Conservation (phyloP, 2,113 vertebrate species). For the Eulacestoma nigropectus region DNA sequence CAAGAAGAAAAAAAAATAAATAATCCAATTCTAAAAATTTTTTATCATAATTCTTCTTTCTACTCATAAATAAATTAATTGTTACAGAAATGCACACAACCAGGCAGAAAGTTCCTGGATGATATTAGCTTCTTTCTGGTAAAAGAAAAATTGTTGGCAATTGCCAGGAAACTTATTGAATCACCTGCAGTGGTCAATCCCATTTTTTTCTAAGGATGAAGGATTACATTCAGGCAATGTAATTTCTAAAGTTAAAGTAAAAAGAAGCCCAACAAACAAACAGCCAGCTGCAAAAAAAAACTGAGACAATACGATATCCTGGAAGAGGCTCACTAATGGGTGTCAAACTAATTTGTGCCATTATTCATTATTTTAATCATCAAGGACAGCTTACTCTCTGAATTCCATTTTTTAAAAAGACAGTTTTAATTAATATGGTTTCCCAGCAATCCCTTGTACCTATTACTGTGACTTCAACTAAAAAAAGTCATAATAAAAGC, state of each 20-base stretch:
- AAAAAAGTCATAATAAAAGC: not conserved
- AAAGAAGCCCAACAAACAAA: not conserved
- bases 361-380: conserved; percentile 35
- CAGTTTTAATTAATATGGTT: conserved; percentile 31
- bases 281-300: not conserved
- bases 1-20: not conserved
- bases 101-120: not conserved
- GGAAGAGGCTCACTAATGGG: not conserved
- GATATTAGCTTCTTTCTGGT: not conserved
- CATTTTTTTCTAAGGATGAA: not conserved
- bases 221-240: not conserved
- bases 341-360: not conserved
- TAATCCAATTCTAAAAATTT: not conserved
- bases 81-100: not conserved
- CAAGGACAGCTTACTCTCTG: not conserved
- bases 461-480: not conserved
- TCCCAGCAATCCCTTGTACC: not conserved
- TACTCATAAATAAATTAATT: not conserved
- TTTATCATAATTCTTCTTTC: not conserved
- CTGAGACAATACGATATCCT: not conserved
- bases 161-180: not conserved
- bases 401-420: not conserved
- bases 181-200: not conserved
- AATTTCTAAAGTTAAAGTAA: not conserved
- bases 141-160: not conserved